phyloP scores from a whole-genome alignment of 2,888 invertebrate genomes.

The Ditylenchus weischeri region DNA sequence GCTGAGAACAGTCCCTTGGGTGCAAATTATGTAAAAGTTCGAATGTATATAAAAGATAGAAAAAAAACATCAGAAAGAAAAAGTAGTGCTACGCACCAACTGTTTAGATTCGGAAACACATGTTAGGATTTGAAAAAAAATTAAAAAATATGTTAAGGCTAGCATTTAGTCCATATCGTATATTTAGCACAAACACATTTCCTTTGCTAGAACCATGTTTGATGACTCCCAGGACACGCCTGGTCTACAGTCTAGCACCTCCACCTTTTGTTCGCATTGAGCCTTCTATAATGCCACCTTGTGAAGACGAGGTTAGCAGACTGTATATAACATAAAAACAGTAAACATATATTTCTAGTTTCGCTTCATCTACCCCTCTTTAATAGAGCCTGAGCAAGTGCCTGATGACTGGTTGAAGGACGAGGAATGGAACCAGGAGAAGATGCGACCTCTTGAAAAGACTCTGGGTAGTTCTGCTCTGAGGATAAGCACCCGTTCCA shows the following conservation, averaged over 20 bases:
- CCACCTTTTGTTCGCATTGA: slow-evolving; percentile 18
- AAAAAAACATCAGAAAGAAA: too few relatives aligned
- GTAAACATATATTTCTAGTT: slow-evolving; percentile 1
- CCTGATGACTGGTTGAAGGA: slow-evolving; percentile 17
- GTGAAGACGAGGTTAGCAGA: slow-evolving; percentile 12
- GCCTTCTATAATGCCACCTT: slow-evolving; percentile 16
- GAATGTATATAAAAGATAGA: too few relatives aligned
- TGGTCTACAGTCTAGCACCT: slow-evolving; percentile 14
- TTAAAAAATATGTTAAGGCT: too few relatives aligned
- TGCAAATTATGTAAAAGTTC: too few relatives aligned
- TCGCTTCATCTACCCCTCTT: slow-evolving; percentile 10
- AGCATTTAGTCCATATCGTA: not conserved
- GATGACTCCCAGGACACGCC: not conserved
- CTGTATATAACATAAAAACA: not conserved
- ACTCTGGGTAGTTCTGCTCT: slow-evolving; percentile 3
- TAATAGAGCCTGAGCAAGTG: slow-evolving; percentile 15
- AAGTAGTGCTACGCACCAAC: too few relatives aligned
- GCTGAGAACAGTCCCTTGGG: too few relatives aligned
- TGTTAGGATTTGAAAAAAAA: too few relatives aligned
- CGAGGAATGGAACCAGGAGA: slow-evolving; percentile 15
- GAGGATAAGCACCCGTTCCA: slow-evolving; percentile 5
- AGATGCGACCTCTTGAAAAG: slow-evolving; percentile 14
- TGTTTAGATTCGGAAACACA: too few relatives aligned
- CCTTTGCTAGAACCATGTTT: not conserved
- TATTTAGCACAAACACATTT: not conserved